Evolutionary conservation across 2,888 invertebrate species (phyloP).

Genomic region (Caenorhabditis virilis): DNA sequence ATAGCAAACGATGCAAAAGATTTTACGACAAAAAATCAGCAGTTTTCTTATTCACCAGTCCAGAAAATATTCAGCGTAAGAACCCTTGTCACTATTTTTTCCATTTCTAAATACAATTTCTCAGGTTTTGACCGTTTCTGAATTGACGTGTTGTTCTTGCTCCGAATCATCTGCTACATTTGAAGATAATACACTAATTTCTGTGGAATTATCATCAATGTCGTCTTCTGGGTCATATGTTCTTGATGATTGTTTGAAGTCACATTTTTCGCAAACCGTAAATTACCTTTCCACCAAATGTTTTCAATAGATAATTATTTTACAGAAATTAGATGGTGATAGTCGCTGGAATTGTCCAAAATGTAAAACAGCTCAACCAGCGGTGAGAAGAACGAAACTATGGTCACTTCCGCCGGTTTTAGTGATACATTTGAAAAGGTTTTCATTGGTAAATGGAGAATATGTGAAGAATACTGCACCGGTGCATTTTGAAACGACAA

Average conservation of each 20-base stretch:
- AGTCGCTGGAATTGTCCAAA: conserved; percentile 62
- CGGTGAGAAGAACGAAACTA: conserved; percentile 47
- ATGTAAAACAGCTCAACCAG: conserved; percentile 47
- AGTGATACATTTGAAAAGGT: conserved; percentile 62
- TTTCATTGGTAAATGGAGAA: conserved; percentile 46
- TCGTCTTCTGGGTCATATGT: conserved; percentile 4
- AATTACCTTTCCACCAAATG: too few relatives aligned
- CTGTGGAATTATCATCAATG: conserved; percentile 27
- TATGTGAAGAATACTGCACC: conserved; percentile 61
- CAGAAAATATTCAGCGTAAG: conserved; percentile 58
- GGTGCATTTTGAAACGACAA: conserved; percentile 52
- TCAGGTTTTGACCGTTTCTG: conserved; percentile 55
- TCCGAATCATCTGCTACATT: conserved; percentile 55
- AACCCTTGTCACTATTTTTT: neutral
- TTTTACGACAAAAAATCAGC: conserved; percentile 35
- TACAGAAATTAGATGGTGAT: conserved; percentile 53
- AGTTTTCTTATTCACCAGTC: conserved; percentile 58
- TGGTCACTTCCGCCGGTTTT: conserved; percentile 60
- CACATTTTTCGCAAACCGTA: conserved; percentile 43
- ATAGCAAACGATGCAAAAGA: conserved; percentile 51
- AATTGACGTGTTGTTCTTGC: conserved; percentile 52
- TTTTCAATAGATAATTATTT: too few relatives aligned
- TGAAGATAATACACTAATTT: conserved; percentile 48
- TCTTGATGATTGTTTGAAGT: conserved; percentile 41
- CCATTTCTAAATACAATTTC: conserved; percentile 11